Evolutionary conservation across 2,888 invertebrate species (phyloP).

Genomic region (Noctua janthe): DNA sequence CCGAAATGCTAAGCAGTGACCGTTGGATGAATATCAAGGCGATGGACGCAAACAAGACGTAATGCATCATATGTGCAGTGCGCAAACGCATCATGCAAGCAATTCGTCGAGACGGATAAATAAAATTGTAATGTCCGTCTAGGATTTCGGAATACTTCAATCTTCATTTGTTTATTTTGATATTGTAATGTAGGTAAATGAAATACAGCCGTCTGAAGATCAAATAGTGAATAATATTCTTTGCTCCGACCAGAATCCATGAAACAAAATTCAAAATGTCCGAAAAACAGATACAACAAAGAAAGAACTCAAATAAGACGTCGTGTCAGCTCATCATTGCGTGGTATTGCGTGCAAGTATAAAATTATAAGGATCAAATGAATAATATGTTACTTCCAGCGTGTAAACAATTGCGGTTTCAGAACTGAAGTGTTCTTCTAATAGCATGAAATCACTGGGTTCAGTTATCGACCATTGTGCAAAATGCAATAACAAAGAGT

Average conservation of each 20-base stretch:
- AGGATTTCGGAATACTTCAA: conserved; percentile 21
- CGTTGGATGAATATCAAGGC: conserved; percentile 39
- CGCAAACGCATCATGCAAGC: conserved; percentile 32
- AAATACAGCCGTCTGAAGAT: neutral
- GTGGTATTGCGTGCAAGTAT: conserved; percentile 28
- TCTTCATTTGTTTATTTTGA: conserved; percentile 7
- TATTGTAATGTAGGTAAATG: neutral
- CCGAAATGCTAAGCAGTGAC: conserved; percentile 40
- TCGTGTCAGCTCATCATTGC: conserved; percentile 20
- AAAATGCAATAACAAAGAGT: conserved; percentile 7
- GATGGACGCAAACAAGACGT: conserved; percentile 16
- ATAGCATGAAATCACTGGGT: conserved; percentile 17
- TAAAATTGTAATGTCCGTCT: conserved; percentile 25
- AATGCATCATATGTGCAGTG: conserved; percentile 40
- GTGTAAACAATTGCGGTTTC: conserved; percentile 17
- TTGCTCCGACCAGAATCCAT: neutral
- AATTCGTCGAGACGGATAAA: conserved; percentile 33
- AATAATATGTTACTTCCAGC: conserved; percentile 1
- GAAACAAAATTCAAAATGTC: neutral
- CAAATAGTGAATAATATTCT: neutral
- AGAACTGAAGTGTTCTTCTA: conserved; percentile 17
- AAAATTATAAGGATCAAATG: conserved; percentile 27
- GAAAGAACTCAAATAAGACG: conserved; percentile 6
- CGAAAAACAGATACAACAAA: neutral
- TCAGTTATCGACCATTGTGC: conserved; percentile 9